phyloP scores from a whole-genome alignment of 1,140 invertebrate species.

The Drosophila ficusphila region DNA sequence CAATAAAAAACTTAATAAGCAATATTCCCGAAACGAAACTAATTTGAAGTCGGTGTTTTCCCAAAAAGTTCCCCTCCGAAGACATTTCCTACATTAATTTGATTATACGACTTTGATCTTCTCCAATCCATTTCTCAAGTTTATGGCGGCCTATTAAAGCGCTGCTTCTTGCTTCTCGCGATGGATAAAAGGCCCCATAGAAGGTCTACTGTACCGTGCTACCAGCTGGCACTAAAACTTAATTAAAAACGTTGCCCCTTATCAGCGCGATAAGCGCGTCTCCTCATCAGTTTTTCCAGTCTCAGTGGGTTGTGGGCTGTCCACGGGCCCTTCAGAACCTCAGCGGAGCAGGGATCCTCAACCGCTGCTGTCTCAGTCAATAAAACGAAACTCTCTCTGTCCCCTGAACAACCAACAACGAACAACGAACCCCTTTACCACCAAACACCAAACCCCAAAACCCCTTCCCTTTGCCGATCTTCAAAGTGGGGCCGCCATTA shows the following conservation, averaged over 20 bases:
- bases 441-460: neutral
- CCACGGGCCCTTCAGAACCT: conserved; percentile 29
- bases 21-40: conserved; percentile 3
- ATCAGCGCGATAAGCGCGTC: conserved; percentile 67
- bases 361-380: conserved; percentile 29
- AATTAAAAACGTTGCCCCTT: conserved; percentile 76
- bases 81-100: neutral
- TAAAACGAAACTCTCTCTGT: conserved; percentile 45
- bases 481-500: conserved; percentile 81
- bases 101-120: conserved; percentile 18
- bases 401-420: too few relatives aligned
- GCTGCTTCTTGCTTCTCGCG: conserved; percentile 35
- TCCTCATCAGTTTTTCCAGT: too few relatives aligned
- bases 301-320: conserved; percentile 19
- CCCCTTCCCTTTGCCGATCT: conserved; percentile 32
- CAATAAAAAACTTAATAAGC: neutral
- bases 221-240: conserved; percentile 61
- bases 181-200: conserved; percentile 36
- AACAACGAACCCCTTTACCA: neutral
- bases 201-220: conserved; percentile 46
- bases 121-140: conserved; percentile 17
- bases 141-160: conserved; percentile 36
- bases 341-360: conserved; percentile 9
- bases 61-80: neutral
- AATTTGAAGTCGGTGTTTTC: neutral